Evolutionary conservation across 2,113 vertebrate species (phyloP).

Genomic region (Strigops habroptila): DNA sequence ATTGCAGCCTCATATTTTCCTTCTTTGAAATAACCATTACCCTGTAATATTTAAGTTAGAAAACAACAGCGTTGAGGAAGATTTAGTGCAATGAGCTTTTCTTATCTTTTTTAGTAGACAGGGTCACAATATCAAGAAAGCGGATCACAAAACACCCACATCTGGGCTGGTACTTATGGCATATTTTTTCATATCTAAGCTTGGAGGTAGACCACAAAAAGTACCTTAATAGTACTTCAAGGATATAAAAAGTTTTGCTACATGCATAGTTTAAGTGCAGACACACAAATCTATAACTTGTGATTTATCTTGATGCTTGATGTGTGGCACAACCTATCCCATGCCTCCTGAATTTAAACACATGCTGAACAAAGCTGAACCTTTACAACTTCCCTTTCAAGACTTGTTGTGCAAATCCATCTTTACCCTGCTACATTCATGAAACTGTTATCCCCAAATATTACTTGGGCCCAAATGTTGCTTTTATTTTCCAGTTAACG

Average conservation of each 20-base stretch:
- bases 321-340: not conserved
- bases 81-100: not conserved
- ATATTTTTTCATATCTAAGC: not conserved
- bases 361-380: not conserved
- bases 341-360: not conserved
- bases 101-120: not conserved
- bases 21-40: conserved; percentile 95
- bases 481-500: not conserved
- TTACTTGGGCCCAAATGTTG: not conserved
- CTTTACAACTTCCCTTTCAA: not conserved
- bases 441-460: not conserved
- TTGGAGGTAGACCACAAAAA: not conserved
- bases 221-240: not conserved
- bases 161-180: not conserved
- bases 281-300: not conserved
- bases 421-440: not conserved
- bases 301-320: not conserved
- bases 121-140: not conserved
- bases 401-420: not conserved
- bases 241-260: not conserved
- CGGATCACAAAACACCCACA: not conserved
- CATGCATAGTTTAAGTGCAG: not conserved
- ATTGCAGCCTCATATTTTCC: conserved; percentile 90
- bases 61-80: not conserved
- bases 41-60: conserved; percentile 68